phyloP scores from a whole-genome alignment of 53 echinoderm and acorn worm species.

The Patiria pectinifera region DNA sequence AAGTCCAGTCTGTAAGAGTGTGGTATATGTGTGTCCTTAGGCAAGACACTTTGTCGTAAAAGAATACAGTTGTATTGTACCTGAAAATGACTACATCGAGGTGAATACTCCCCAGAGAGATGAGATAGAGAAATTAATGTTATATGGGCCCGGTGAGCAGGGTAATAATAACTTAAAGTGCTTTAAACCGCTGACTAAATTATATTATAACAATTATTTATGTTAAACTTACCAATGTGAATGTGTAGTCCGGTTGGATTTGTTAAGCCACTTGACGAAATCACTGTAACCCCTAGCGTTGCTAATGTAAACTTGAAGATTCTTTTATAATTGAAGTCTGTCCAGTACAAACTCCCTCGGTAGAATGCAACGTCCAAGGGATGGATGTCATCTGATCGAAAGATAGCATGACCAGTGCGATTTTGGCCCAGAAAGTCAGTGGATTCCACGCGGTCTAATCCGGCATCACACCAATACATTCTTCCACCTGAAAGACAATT shows the following conservation, averaged over 20 bases:
- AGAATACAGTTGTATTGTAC: no score
- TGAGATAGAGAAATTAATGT: no score
- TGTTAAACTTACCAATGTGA: not conserved
- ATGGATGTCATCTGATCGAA: slow-evolving; percentile 13
- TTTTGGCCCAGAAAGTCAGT: slow-evolving; percentile 36
- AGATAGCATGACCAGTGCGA: slow-evolving; percentile 3
- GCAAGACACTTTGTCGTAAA: no score
- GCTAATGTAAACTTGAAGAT: not conserved
- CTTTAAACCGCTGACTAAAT: no score
- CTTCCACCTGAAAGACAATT: slow-evolving; percentile 23
- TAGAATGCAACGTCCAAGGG: slow-evolving; percentile 67
- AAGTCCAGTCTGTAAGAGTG: no score
- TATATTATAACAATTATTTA: no score
- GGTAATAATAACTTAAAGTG: no score
- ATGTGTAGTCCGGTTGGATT: not conserved
- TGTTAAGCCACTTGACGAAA: not conserved
- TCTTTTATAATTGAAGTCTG: slow-evolving; percentile 40
- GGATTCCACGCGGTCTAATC: slow-evolving; percentile 60
- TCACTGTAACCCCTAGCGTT: not conserved
- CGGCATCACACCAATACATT: slow-evolving; percentile 73
- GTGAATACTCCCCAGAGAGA: no score
- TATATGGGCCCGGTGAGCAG: no score
- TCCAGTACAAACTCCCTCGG: slow-evolving; percentile 46
- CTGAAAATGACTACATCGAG: no score
- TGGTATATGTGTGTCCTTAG: no score